Evolutionary conservation across 2,888 invertebrate genomes (phyloP), one percentile per base, ranked within the genome.

Genomic region (Napeogenes sylphis): DNA sequence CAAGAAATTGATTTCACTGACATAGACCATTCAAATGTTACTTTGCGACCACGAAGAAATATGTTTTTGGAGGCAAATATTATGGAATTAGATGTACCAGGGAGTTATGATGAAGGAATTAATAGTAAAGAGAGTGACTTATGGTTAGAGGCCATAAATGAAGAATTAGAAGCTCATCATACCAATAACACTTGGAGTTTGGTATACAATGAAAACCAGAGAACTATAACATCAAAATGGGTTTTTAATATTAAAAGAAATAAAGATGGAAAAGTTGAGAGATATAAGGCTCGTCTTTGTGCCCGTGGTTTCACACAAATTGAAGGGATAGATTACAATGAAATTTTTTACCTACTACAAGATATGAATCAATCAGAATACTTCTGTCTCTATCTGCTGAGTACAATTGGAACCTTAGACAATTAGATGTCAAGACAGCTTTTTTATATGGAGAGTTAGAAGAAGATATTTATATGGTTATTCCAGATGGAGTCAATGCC

Each of bases 311-410:
- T 62, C n/a, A 61, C 53, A 32, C 60, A 63, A 62, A 13, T 55
- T 14, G 4, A 62, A 55, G 59, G 5, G 1, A 42, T 62, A 4
- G 64, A 62, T 58, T 67, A 64, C 30, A 38, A 58, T 6, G 59
- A 61, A 38, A 58, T 21, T 10, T 64, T 62, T 45, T 59, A 38
- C 61, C 62, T n/a, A 59, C 58, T 14, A 60, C 55, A 8, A 58
- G 64, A 35, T 62, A 58, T 60, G 59, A 59, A n/a, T 59, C 59
- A 4, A 61, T 67, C 30, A 64, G 64, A 62, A 55, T 64, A 35
- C 10, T 64, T 6, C 30, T 67, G 42, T 51, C 56, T 38, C 13
- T 64, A 10, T 55, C 63, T n/a, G 60, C 58, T n/a, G 6, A 53
- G 21, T 35, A 60, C 5, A 58, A 62, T 42, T 64, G 14, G 55